These are phyloP conservation scores for Callithrix jacchus DNA, from an alignment of 2,113 vertebrate species.

Conservation along the genomic window DNA sequence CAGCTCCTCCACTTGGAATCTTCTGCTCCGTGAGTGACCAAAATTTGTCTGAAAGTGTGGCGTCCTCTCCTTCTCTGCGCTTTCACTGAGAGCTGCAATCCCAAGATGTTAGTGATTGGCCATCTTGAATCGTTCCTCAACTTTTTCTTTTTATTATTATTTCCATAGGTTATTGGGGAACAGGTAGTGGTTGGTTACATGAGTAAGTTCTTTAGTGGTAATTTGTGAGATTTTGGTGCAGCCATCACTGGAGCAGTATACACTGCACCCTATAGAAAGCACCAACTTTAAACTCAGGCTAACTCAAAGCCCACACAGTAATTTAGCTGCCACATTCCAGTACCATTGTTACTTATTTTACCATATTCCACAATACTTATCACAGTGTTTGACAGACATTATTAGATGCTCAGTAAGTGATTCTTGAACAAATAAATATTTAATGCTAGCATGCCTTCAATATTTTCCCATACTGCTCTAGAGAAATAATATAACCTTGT, in stretches of 20 bases:
- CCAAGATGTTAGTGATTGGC: no score
- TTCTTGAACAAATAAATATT: conserved; percentile 13
- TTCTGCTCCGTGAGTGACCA: no score
- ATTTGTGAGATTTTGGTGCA: no score
- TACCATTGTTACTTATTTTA: not conserved
- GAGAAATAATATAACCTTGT: not conserved
- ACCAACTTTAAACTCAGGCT: not conserved
- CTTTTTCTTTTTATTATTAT: not conserved
- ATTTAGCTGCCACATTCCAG: not conserved
- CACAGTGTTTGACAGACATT: not conserved
- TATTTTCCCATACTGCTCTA: not conserved
- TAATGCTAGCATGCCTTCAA: conserved; percentile 7
- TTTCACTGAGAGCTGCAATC: no score
- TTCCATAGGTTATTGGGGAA: no score
- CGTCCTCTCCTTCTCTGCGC: no score
- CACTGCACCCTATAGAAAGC: not conserved
- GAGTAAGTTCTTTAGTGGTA: no score
- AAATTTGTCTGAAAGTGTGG: no score
- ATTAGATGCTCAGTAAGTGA: not conserved
- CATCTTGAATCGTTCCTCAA: no score
- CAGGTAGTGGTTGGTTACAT: no score
- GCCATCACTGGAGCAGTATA: no score
- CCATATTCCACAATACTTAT: not conserved
- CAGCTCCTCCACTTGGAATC: no score
- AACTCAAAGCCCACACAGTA: not conserved